A percentile compares a stretch with the other conserved stretches of the same genome.
Conservation (phyloP, 2,888 invertebrate genomes). For the Trissolcus japonicus region DNA sequence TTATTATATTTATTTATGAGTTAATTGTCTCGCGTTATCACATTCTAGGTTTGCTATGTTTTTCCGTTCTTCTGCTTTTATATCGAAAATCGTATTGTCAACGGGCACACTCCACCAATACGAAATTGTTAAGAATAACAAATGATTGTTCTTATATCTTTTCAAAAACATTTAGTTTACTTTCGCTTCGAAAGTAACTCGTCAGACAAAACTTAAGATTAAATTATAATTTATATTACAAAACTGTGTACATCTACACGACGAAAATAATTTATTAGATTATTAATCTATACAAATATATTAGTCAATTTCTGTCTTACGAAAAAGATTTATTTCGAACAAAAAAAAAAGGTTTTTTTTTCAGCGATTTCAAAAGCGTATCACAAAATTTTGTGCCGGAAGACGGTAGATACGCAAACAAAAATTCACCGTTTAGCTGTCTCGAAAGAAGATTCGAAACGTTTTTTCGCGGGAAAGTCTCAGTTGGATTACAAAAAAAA, state of each 20-base stretch:
- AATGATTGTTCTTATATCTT: no score
- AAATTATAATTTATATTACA: conserved; percentile 35
- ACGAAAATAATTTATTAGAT: conserved; percentile 42
- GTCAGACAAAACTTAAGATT: no score
- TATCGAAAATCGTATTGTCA: conserved; percentile 46
- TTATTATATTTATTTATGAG: conserved; percentile 27
- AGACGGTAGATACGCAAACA: conserved; percentile 27
- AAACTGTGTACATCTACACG: conserved; percentile 33
- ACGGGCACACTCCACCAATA: conserved; percentile 47
- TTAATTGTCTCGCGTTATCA: conserved; percentile 55
- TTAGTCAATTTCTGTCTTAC: conserved; percentile 27
- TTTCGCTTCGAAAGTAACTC: conserved; percentile 11
- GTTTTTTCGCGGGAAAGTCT: conserved; percentile 1
- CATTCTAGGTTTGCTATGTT: conserved; percentile 51
- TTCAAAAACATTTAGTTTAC: neutral
- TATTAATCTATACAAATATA: conserved; percentile 23
- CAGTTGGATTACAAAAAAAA: conserved; percentile 14
- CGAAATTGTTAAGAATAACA: conserved; percentile 18
- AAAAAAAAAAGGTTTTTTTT: no score
- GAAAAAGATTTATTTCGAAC: neutral
- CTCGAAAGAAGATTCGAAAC: neutral
- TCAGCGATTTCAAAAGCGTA: conserved; percentile 9
- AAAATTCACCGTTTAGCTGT: neutral
- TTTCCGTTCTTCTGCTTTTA: neutral
- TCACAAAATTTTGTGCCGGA: conserved; percentile 45